Evolutionary conservation across 2,113 vertebrate genomes (phyloP).

Genomic region (mouse (Mus musculus)): GRCm39 chr1:194839501-194840000

Average conservation of each 20-base stretch:
- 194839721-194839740: conserved; percentile 70
- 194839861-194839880: conserved; percentile 41
- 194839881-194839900: background rate
- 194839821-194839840: conserved; percentile 80
- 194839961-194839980: background rate
- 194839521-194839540: conserved; percentile 79
- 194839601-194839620: conserved; percentile 65
- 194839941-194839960: background rate
- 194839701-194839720: conserved; percentile 79
- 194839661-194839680: conserved; percentile 82
- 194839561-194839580: conserved; percentile 16
- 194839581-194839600: conserved; percentile 49
- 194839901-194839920: background rate
- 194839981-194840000: background rate
- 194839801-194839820: conserved; percentile 74
- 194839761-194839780: conserved; percentile 81
- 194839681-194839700: conserved; percentile 48
- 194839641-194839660: conserved; percentile 76
- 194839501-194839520: conserved; percentile 76
- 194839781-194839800: background rate
- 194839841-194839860: conserved; percentile 79
- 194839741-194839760: conserved; percentile 81
- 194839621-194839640: conserved; percentile 70
- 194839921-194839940: background rate
- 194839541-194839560: conserved; percentile 76